Base-by-base conservation (phyloP, 2,888 invertebrate species). In the Syrista parreyssii region DNA sequence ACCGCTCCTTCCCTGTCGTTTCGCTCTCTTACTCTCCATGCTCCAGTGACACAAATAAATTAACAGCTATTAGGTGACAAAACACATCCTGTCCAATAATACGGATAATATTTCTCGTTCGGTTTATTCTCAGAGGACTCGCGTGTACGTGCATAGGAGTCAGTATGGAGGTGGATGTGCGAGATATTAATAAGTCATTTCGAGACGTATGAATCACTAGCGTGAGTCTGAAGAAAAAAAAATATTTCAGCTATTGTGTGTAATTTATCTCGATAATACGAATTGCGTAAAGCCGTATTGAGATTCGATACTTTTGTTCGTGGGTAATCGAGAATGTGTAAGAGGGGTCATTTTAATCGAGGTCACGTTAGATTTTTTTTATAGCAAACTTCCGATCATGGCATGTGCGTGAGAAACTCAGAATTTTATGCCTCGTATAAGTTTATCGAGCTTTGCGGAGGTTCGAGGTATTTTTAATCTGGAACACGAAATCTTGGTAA, bases 11-110 rank as follows among this genome's bases (percentile, higher is more conserved):
- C 71, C 15, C 71, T 32, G 71, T 2, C 71, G 6, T 71, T 32
- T 30, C 31, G 23, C 31, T 31, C 31, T 71, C 71, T 31, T 68
- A 34, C 34, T 68, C 40, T 33, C n/a, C 35, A 31, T 68, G 73
- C 30, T 31, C 33, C 69, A 30, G 31, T 23, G 40, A 76, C 12
- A 15, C 33, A 73, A 73, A 76, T 76, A 74, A 68, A 77, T 77
- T 74, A 68, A 30, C 74, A 74, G 74, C 76, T 77, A 77, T 77
- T 77, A 77, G 68, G 73, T 68, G 76, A 77, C 76, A 73, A 74
- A 74, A 75, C 68, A 71, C 72, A 77, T 74, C 74, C 76, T 77
- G 76, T 77, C 76, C 36, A 74, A 74, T 77, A 74, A 68, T 74
- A 74, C 72, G 15, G 31, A 33, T 72, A 55, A 72, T 72, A 72